Percentiles rank a stretch among this genome's conserved stretches.
phyloP scores from a whole-genome alignment of 2,888 invertebrate species.

The Cheilosia scutellata region DNA sequence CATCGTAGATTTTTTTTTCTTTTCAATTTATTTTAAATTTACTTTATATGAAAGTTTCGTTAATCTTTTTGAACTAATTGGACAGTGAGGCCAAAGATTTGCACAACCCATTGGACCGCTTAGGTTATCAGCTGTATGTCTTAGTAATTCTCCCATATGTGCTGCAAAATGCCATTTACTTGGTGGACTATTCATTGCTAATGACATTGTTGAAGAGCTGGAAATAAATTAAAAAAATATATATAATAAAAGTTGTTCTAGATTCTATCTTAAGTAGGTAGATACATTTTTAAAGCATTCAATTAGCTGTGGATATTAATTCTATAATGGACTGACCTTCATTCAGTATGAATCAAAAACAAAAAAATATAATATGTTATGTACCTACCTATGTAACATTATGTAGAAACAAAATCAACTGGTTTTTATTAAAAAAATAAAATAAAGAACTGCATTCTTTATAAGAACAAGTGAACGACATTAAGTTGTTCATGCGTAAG shows the following conservation, averaged over 20 bases:
- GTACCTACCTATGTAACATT: too few species aligned
- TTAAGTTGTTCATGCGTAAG: too few species aligned
- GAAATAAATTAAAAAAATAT: conserved; percentile 17
- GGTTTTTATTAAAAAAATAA: too few species aligned
- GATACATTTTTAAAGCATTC: too few species aligned
- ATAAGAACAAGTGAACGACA: too few species aligned
- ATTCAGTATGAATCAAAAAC: too few species aligned
- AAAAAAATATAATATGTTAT: too few species aligned
- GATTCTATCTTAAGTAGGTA: neutral
- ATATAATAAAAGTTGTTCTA: too few species aligned
- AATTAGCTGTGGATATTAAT: too few species aligned
- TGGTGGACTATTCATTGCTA: conserved; percentile 83
- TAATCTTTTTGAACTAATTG: conserved; percentile 84
- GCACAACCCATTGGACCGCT: conserved; percentile 84
- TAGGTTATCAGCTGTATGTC: conserved; percentile 82
- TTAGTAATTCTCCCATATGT: conserved; percentile 84
- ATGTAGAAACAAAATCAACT: too few species aligned
- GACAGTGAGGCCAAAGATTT: conserved; percentile 84
- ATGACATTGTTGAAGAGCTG: conserved; percentile 84
- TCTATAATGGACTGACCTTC: too few species aligned
- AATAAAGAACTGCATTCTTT: too few species aligned
- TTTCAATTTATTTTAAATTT: conserved; percentile 74
- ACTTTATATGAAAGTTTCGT: conserved; percentile 83
- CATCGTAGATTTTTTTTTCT: neutral
- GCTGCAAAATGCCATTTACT: conserved; percentile 84